Percentiles rank a stretch among this genome's conserved stretches.
Evolutionary conservation across 2,113 vertebrate genomes (phyloP).

Genomic region (Cacatua alba): DNA sequence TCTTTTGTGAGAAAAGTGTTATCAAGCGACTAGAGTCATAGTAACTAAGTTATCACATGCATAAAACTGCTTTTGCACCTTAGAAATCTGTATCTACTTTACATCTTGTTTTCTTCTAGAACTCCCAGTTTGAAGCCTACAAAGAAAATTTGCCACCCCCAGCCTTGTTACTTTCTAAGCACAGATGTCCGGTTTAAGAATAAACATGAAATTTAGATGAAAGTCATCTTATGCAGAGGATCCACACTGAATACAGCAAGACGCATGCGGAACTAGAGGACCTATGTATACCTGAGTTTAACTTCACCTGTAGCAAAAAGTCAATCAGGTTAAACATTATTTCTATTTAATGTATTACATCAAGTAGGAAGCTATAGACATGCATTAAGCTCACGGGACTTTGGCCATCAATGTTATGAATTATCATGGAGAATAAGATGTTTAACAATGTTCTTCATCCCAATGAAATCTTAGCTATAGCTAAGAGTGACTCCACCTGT

Average conservation of each 20-base stretch:
- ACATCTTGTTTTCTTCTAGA: not conserved
- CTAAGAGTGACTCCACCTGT: not conserved
- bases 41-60: not conserved
- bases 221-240: not conserved
- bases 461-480: not conserved
- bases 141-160: not conserved
- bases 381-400: not conserved
- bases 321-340: not conserved
- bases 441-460: not conserved
- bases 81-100: not conserved
- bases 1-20: not conserved
- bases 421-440: not conserved
- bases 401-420: not conserved
- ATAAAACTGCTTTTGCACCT: not conserved
- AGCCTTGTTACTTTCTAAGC: not conserved
- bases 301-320: not conserved
- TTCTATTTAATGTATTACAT: not conserved
- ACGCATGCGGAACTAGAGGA: not conserved
- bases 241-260: not conserved
- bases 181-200: not conserved
- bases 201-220: not conserved
- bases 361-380: not conserved
- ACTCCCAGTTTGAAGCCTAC: not conserved
- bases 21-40: not conserved
- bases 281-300: not conserved